These are phyloP conservation scores for Aplodontia rufa DNA, from an alignment of 2,113 vertebrate species.

Conservation along the genomic window DNA sequence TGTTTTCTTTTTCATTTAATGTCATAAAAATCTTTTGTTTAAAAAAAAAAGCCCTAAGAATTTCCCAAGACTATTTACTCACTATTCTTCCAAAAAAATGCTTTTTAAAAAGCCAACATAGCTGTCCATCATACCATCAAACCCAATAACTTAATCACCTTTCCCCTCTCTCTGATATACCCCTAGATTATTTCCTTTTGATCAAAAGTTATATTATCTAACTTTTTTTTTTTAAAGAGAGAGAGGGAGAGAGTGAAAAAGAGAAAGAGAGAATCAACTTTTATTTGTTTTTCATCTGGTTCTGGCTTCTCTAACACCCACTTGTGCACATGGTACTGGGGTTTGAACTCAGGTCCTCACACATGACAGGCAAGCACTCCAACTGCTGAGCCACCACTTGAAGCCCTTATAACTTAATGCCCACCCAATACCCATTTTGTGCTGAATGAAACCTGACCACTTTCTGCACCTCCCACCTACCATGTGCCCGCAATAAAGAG, in stretches of 20 bases:
- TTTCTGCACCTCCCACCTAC: background rate
- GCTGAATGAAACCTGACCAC: background rate
- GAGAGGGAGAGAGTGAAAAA: too few species aligned
- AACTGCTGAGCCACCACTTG: too few species aligned
- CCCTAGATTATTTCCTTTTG: background rate
- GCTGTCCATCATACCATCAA: background rate
- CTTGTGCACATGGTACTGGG: too few species aligned
- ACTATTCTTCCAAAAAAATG: background rate
- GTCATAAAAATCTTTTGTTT: constrained; percentile 21
- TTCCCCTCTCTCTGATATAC: background rate
- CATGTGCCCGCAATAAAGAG: background rate
- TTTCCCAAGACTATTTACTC: background rate
- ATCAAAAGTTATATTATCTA: background rate
- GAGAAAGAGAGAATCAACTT: too few species aligned
- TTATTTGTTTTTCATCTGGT: too few species aligned
- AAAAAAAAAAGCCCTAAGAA: background rate
- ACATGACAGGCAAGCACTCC: too few species aligned
- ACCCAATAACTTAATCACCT: background rate
- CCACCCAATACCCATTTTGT: background rate
- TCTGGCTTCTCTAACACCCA: too few species aligned
- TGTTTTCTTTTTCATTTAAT: constrained; percentile 4
- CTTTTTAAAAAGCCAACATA: constrained; percentile 11
- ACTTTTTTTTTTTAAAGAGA: too few species aligned
- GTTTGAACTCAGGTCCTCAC: too few species aligned
- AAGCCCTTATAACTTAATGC: too few species aligned